Evolutionary conservation across 2,888 invertebrate genomes (phyloP).

Genomic region (Plebejus anna): DNA sequence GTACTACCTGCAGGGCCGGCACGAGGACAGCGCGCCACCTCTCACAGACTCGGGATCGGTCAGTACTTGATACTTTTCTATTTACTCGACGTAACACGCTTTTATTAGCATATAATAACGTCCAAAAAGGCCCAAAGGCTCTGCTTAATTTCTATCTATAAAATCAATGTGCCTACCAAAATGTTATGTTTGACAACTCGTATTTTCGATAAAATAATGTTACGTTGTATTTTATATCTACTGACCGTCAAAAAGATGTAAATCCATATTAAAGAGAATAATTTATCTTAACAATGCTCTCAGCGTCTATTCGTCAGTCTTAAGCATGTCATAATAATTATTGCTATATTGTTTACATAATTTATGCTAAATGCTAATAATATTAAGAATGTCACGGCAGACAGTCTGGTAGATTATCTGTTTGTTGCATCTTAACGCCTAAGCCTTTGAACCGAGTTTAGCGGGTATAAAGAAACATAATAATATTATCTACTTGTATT

Average conservation of each 20-base stretch:
- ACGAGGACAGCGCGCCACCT: conserved; percentile 34
- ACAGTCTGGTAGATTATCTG: background rate
- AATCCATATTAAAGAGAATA: background rate
- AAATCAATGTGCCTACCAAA: too few relatives aligned
- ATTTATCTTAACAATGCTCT: background rate
- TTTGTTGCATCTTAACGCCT: background rate
- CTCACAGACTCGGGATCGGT: conserved; percentile 44
- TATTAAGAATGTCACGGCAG: background rate
- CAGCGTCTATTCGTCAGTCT: background rate
- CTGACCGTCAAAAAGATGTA: background rate
- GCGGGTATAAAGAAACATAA: background rate
- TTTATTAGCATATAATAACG: too few relatives aligned
- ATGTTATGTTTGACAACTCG: too few relatives aligned
- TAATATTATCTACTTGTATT: too few relatives aligned
- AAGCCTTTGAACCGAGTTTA: background rate
- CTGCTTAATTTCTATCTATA: too few relatives aligned
- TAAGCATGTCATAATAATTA: background rate
- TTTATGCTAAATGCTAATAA: background rate
- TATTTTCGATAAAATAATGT: too few relatives aligned
- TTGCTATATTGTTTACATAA: background rate
- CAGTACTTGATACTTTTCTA: conserved; percentile 37
- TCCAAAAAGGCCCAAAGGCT: too few relatives aligned
- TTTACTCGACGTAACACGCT: too few relatives aligned
- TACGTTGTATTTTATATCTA: background rate
- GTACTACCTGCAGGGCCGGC: conserved; percentile 88